These are phyloP conservation scores for Alouatta palliata DNA, from an alignment of 2,113 vertebrate genomes.

Conservation along the genomic window DNA sequence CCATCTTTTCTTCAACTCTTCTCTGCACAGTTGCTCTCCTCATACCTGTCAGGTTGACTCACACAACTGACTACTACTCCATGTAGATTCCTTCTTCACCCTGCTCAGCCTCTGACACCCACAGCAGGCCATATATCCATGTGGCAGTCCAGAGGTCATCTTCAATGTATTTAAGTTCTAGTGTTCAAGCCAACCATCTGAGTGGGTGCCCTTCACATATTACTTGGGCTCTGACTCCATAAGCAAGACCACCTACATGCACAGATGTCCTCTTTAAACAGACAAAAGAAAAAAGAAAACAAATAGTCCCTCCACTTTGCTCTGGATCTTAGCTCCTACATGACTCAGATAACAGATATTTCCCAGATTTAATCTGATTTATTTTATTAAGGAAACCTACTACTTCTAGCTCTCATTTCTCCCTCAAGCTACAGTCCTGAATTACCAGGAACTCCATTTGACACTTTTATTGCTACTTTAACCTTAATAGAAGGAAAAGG, in stretches of 20 bases:
- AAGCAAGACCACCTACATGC: background rate
- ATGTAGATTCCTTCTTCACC: background rate
- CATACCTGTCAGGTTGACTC: background rate
- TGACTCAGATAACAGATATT: conserved; percentile 13
- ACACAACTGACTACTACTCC: background rate
- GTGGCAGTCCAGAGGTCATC: background rate
- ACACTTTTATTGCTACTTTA: background rate
- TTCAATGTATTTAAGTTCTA: background rate
- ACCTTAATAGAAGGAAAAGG: conserved; percentile 32
- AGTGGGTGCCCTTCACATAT: background rate
- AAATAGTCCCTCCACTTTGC: background rate
- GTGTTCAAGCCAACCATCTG: background rate
- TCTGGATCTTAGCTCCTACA: background rate
- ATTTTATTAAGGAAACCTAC: conserved; percentile 27
- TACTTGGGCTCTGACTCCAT: background rate
- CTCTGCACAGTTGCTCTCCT: background rate
- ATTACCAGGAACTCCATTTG: conserved; percentile 20
- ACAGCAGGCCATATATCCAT: background rate
- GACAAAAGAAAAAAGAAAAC: background rate
- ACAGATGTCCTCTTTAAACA: background rate
- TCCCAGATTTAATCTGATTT: background rate
- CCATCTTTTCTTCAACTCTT: background rate
- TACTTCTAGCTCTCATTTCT: conserved; percentile 24
- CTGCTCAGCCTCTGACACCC: background rate
- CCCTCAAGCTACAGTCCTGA: background rate